phyloP scores from a whole-genome alignment of 2,888 invertebrate genomes.

The Eumerus sabulonum region DNA sequence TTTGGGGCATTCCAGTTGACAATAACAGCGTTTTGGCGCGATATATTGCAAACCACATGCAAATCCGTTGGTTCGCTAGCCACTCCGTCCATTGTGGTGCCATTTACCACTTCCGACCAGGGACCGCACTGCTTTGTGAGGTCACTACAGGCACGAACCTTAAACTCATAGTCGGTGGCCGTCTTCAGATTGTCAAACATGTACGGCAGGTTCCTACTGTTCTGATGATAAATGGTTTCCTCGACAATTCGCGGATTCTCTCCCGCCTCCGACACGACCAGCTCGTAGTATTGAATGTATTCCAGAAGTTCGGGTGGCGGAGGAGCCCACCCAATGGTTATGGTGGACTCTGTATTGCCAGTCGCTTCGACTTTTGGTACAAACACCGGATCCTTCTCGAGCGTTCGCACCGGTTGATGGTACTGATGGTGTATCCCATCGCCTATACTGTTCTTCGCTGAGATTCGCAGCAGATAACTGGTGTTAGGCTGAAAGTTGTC shows the following conservation, averaged over 20 bases:
- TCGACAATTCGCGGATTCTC: conserved; percentile 80
- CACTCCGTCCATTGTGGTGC: conserved; percentile 90
- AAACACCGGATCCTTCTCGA: conserved; percentile 87
- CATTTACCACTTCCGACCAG: conserved; percentile 88
- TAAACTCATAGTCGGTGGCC: conserved; percentile 89
- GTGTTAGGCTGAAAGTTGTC: conserved; percentile 83
- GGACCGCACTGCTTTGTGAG: conserved; percentile 87
- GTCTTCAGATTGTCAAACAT: conserved; percentile 88
- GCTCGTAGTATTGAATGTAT: conserved; percentile 87
- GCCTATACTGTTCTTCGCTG: conserved; percentile 85
- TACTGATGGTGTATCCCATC: conserved; percentile 80
- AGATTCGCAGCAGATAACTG: conserved; percentile 84
- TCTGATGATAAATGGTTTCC: conserved; percentile 84
- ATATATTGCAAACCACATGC: conserved; percentile 82
- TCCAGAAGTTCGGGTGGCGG: conserved; percentile 84
- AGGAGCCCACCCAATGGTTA: conserved; percentile 89
- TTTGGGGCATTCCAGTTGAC: conserved; percentile 87
- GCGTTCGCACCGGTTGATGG: conserved; percentile 82
- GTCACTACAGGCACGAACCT: conserved; percentile 89
- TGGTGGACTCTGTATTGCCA: conserved; percentile 83
- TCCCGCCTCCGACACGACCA: conserved; percentile 83
- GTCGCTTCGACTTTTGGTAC: conserved; percentile 89
- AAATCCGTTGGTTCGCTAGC: conserved; percentile 87
- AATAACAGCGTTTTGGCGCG: conserved; percentile 81
- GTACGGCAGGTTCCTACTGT: conserved; percentile 84